A percentile compares a stretch with the other conserved stretches of the same genome.
Conservation (phyloP, 2,888 invertebrate species). For the Helobdella robusta region DNA sequence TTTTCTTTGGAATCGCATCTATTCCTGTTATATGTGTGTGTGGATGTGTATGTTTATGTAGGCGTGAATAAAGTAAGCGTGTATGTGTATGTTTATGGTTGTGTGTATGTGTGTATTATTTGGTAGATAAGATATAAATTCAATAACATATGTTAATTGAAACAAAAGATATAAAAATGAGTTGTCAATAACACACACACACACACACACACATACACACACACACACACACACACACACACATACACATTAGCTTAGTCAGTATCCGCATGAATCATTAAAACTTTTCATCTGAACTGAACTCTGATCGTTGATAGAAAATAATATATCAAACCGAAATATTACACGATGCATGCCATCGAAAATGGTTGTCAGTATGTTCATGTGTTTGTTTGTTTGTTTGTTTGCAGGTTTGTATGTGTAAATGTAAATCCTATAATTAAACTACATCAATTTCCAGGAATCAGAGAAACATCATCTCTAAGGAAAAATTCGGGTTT, state of each 20-base stretch:
- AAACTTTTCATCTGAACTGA: too few species aligned
- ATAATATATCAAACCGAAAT: not conserved
- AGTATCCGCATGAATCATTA: too few species aligned
- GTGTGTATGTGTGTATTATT: not conserved
- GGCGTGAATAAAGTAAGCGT: constrained; percentile 5
- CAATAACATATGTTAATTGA: too few species aligned
- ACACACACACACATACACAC: too few species aligned
- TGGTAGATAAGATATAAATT: not conserved
- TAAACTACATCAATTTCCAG: too few species aligned
- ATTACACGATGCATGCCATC: not conserved
- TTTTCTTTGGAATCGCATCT: constrained; percentile 1
- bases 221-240: too few species aligned
- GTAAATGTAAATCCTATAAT: not conserved
- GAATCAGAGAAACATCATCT: too few species aligned
- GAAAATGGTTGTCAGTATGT: not conserved
- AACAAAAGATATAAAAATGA: too few species aligned
- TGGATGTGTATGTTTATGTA: constrained; percentile 11
- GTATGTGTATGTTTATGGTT: constrained; percentile 14
- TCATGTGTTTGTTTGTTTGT: not conserved
- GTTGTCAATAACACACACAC: too few species aligned
- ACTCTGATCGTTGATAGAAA: not conserved
- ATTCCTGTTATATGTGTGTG: constrained; percentile 2
- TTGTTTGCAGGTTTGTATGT: not conserved
- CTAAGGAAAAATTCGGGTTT: too few species aligned
- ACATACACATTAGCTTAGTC: too few species aligned